phyloP scores from a whole-genome alignment of 2,797 vertebrate species.

The Orientallactaga sibirica region DNA sequence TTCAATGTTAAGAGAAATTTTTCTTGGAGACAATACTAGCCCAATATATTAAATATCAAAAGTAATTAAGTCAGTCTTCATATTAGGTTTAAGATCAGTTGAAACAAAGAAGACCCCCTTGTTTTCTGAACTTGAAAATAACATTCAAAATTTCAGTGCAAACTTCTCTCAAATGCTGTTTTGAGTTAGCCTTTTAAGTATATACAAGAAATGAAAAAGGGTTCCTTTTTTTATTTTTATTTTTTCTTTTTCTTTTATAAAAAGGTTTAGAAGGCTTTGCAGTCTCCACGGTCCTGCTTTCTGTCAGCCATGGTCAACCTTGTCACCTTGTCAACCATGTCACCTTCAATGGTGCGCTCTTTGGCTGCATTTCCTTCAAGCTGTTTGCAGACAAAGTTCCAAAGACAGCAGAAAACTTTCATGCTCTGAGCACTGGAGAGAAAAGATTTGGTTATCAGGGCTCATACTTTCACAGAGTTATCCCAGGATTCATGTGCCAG shows the following conservation, averaged over 20 bases:
- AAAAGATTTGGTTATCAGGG: no score
- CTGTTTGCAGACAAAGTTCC: no score
- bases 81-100: not conserved
- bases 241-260: not conserved
- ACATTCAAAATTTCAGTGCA: not conserved
- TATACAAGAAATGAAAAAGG: not conserved
- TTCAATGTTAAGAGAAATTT: not conserved
- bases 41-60: not conserved
- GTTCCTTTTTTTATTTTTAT: not conserved
- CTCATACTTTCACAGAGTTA: no score
- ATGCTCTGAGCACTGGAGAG: no score
- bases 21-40: not conserved
- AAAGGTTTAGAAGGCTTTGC: no score
- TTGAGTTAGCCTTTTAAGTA: not conserved
- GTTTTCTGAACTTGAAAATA: not conserved
- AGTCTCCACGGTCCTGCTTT: no score
- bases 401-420: no score
- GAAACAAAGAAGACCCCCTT: not conserved
- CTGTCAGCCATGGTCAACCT: no score
- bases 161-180: not conserved
- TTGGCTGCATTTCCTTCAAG: no score
- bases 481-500: no score
- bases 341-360: no score
- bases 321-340: no score
- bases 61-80: not conserved